A percentile compares a stretch with the other conserved stretches of the same genome.
Evolutionary conservation across 1,140 invertebrate species (phyloP).

Genomic region (Calliopsis andreniformis): DNA sequence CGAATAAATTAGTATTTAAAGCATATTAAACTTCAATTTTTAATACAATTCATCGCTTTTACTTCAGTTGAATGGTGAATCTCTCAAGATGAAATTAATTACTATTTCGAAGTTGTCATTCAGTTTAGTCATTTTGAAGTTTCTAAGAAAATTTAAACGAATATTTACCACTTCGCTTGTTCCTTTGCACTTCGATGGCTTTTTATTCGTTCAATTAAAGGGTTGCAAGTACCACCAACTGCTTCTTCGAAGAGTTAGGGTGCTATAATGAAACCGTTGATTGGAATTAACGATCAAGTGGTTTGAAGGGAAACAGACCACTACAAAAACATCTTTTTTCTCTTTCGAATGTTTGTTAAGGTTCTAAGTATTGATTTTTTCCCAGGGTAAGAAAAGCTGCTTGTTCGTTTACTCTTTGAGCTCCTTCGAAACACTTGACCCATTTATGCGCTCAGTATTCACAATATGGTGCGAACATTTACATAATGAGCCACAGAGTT

Average conservation of each 20-base stretch:
- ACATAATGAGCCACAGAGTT: constrained; percentile 34
- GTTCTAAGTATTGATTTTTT: constrained; percentile 19
- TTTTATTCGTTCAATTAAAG: not conserved
- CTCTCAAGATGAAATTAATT: too few relatives aligned
- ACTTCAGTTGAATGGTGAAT: too few relatives aligned
- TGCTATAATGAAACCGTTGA: not conserved
- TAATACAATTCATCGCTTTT: too few relatives aligned
- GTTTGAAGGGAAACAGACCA: not conserved
- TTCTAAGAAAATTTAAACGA: too few relatives aligned
- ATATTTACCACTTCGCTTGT: too few relatives aligned
- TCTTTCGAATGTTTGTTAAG: constrained; percentile 30
- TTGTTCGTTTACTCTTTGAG: constrained; percentile 20
- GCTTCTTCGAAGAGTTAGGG: not conserved
- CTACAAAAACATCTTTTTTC: not conserved
- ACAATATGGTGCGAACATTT: constrained; percentile 27
- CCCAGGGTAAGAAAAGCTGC: not conserved
- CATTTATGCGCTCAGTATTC: constrained; percentile 25
- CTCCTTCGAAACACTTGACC: constrained; percentile 30
- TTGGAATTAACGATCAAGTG: not conserved
- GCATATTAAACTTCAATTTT: too few relatives aligned
- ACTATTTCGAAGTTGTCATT: too few relatives aligned
- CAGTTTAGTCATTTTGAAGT: too few relatives aligned
- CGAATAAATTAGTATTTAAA: too few relatives aligned
- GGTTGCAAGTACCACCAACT: not conserved
- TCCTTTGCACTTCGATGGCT: not conserved